Conservation (phyloP, 1,140 invertebrate species). For the Neelides sp. region DNA sequence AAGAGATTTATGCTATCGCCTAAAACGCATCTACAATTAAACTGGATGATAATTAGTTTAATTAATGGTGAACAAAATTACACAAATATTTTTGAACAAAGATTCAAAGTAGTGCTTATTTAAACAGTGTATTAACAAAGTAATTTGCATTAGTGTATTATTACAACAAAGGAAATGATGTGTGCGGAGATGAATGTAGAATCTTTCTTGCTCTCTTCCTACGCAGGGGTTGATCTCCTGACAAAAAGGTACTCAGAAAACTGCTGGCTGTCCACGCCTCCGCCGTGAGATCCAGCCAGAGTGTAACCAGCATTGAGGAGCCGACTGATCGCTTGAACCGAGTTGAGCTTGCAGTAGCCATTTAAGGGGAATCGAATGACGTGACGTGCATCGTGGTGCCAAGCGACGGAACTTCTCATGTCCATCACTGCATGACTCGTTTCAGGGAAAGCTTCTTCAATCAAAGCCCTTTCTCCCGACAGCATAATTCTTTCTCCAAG, state of each 20-base stretch:
- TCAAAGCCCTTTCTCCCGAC: constrained; percentile 60
- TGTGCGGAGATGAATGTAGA: no score
- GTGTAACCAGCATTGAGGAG: constrained; percentile 71
- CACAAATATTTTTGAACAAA: no score
- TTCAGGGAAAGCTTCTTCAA: constrained; percentile 61
- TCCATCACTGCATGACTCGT: constrained; percentile 71
- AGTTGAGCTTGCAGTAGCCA: constrained; percentile 83
- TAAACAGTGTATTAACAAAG: no score
- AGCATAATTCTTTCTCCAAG: constrained; percentile 75
- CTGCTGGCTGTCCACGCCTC: constrained; percentile 79
- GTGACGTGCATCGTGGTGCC: constrained; percentile 66
- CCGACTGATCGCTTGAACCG: constrained; percentile 73
- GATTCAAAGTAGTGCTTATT: no score
- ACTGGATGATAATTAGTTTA: no score
- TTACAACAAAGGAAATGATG: no score
- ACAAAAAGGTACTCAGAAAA: constrained; percentile 85
- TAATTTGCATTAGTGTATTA: no score
- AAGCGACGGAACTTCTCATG: constrained; percentile 65
- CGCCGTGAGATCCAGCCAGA: constrained; percentile 69
- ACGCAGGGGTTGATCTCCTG: constrained; percentile 42
- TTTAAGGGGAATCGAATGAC: constrained; percentile 82
- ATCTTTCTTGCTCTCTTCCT: no score
- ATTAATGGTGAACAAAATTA: no score
- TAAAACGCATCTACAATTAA: no score
- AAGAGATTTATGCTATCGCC: no score